Percentiles rank a stretch among this genome's conserved stretches.
Evolutionary conservation across 2,888 invertebrate species (phyloP).

Genomic region (Toxonevra muliebris): DNA sequence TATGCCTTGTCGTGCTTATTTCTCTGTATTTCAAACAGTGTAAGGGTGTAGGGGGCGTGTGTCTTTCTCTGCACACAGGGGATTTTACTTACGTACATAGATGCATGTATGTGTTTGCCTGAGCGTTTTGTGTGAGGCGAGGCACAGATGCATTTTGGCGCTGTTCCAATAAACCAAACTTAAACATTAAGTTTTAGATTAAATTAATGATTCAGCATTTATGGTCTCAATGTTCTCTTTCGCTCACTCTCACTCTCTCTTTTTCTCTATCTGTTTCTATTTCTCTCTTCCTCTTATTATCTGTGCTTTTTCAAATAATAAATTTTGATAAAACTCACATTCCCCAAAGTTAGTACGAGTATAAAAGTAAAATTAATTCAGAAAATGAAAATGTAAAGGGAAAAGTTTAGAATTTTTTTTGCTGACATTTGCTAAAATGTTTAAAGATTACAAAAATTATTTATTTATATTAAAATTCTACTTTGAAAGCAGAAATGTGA

Average conservation of each 20-base stretch:
- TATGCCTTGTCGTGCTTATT: constrained; percentile 45
- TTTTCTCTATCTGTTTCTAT: no score
- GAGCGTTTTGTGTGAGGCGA: constrained; percentile 7
- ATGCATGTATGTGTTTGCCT: neutral
- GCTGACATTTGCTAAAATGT: no score
- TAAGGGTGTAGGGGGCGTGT: constrained; percentile 1
- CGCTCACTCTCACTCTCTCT: no score
- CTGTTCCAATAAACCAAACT: constrained; percentile 44
- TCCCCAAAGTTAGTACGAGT: no score
- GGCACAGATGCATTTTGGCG: constrained; percentile 41
- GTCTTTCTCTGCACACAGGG: neutral
- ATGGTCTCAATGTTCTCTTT: constrained; percentile 17
- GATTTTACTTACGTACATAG: neutral
- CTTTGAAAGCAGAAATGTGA: neutral
- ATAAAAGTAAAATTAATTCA: no score
- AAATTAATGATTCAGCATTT: constrained; percentile 44
- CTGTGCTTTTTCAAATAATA: no score
- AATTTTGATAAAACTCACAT: no score
- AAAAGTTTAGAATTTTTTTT: neutral
- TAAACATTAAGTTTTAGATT: constrained; percentile 44
- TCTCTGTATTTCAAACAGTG: constrained; percentile 28
- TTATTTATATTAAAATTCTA: no score
- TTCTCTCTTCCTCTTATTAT: no score
- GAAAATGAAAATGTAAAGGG: neutral
- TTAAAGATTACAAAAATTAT: no score